These are phyloP conservation scores for Thaumetopoea pityocampa DNA, from an alignment of 1,140 invertebrate genomes.

Conservation along the genomic window DNA sequence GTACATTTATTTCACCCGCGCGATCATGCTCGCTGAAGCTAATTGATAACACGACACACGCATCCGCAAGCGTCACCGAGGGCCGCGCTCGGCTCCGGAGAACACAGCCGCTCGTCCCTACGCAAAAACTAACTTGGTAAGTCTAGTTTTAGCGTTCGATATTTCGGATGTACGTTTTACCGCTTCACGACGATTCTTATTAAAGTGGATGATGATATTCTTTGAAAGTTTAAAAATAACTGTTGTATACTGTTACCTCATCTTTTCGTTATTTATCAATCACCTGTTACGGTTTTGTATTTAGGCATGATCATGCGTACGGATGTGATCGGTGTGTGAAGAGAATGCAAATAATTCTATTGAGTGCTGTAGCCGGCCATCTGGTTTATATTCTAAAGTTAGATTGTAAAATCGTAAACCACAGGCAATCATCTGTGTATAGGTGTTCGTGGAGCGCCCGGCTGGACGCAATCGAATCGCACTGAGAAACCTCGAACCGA, in stretches of 20 bases:
- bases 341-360: conserved; percentile 54
- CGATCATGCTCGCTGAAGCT: conserved; percentile 55
- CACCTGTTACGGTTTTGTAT: too few species aligned
- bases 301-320: too few species aligned
- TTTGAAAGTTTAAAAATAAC: too few species aligned
- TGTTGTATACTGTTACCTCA: too few species aligned
- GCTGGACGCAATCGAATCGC: conserved; percentile 20
- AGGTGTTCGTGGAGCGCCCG: conserved; percentile 47
- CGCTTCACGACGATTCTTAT: too few species aligned
- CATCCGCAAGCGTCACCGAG: conserved; percentile 37
- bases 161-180: conserved; percentile 22
- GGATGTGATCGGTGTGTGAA: conserved; percentile 19
- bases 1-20: conserved; percentile 53
- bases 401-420: conserved; percentile 73
- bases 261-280: too few species aligned
- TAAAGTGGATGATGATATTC: too few species aligned
- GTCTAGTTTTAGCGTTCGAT: conserved; percentile 20
- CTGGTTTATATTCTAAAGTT: conserved; percentile 75
- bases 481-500: conserved; percentile 1
- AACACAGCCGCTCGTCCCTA: conserved; percentile 32
- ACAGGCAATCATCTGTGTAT: conserved; percentile 55
- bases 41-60: conserved; percentile 56
- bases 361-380: conserved; percentile 62
- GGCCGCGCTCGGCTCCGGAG: conserved; percentile 19
- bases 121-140: conserved; percentile 44